Evolutionary conservation across 2,113 vertebrate genomes (phyloP).

Genomic region (Mastomys natalensis): DNA sequence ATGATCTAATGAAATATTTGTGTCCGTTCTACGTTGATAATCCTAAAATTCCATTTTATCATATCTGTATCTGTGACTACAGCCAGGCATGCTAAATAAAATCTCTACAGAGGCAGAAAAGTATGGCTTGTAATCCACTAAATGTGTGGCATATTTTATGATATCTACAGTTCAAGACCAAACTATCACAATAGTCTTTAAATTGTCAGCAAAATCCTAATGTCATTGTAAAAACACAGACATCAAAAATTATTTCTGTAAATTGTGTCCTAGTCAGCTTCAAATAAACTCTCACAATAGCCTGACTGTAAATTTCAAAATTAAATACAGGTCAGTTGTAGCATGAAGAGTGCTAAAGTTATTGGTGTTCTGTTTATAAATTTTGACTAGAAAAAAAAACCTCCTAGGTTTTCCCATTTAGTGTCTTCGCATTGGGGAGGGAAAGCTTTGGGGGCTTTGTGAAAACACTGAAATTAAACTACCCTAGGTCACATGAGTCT

Average conservation of each 20-base stretch:
- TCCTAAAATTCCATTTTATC: conserved; percentile 58
- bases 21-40: conserved; percentile 26
- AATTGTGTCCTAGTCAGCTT: conserved; percentile 80
- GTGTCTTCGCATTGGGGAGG: conserved; percentile 73
- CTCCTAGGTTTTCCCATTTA: conserved; percentile 73
- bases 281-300: conserved; percentile 72
- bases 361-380: conserved; percentile 81
- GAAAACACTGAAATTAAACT: conserved; percentile 49
- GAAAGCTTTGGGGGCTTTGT: conserved; percentile 6
- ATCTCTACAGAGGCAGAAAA: conserved; percentile 13
- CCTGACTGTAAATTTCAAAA: conserved; percentile 81
- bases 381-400: conserved; percentile 80
- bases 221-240: conserved; percentile 73
- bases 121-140: not conserved
- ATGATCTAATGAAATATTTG: conserved; percentile 27
- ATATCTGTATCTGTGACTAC: not conserved
- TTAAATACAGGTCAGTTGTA: conserved; percentile 78
- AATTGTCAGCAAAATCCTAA: conserved; percentile 34
- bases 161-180: conserved; percentile 44
- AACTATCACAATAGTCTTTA: conserved; percentile 38
- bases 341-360: conserved; percentile 73
- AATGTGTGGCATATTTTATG: conserved; percentile 38
- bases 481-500: not conserved
- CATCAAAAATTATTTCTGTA: conserved; percentile 73
- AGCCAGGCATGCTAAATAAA: conserved; percentile 25